Percentiles rank a stretch among this genome's conserved stretches.
phyloP scores from a whole-genome alignment of 2,888 invertebrate species.

The Cremastobaeus sp. region DNA sequence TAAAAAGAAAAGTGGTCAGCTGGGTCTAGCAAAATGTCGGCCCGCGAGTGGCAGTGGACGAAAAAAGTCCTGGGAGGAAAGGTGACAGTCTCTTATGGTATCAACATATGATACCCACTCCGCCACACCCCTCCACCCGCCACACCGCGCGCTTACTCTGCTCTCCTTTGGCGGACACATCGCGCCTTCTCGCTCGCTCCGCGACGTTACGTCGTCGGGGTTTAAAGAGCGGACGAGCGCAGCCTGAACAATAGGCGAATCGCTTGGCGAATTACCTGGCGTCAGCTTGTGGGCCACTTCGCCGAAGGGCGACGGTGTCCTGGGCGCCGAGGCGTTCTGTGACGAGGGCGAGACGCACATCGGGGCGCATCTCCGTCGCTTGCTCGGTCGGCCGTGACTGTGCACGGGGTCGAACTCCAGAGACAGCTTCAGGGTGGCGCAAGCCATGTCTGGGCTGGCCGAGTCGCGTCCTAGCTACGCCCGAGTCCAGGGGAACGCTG shows the following conservation, averaged over 20 bases:
- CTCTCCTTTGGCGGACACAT: conserved; percentile 19
- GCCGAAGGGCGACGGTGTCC: conserved; percentile 88
- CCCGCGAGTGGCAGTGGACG: conserved; percentile 32
- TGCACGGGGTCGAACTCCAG: conserved; percentile 96
- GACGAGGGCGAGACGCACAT: conserved; percentile 84
- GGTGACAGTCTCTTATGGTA: conserved; percentile 67
- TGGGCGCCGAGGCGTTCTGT: conserved; percentile 71
- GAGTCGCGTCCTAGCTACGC: conserved; percentile 61
- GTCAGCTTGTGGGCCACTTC: conserved; percentile 92
- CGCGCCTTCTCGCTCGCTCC: conserved; percentile 21
- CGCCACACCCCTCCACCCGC: conserved; percentile 57
- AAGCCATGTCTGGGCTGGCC: conserved; percentile 86
- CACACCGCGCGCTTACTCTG: no score
- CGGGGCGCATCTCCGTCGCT: conserved; percentile 94
- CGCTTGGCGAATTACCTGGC: conserved; percentile 86
- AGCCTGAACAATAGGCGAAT: no score
- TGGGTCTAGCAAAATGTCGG: neutral
- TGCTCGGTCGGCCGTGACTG: conserved; percentile 89
- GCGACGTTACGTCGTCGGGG: no score
- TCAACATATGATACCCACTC: conserved; percentile 75
- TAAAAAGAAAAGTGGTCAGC: no score
- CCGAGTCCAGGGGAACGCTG: conserved; percentile 21
- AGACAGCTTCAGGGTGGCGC: conserved; percentile 97
- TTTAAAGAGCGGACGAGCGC: no score
- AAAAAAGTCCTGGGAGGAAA: conserved; percentile 28